phyloP scores from a whole-genome alignment of 2,113 vertebrate species.

The Triplophysa rosa region DNA sequence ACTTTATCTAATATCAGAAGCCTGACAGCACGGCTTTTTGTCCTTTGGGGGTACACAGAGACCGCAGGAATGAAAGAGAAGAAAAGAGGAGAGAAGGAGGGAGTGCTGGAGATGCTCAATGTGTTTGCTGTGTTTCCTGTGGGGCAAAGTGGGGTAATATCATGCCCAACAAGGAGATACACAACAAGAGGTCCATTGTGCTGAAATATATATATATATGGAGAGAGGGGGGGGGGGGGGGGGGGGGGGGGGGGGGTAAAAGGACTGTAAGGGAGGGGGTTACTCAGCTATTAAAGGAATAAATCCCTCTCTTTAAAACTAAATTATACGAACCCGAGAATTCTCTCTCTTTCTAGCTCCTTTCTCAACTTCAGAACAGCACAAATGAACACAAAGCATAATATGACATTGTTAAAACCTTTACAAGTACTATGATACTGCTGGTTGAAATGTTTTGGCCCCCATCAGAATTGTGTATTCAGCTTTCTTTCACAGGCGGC shows the following conservation, averaged over 20 bases:
- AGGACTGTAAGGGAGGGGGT: background rate
- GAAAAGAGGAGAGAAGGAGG: constrained; percentile 1
- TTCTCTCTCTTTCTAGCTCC: background rate
- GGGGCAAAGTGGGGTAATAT: constrained; percentile 29
- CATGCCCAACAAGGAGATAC: background rate
- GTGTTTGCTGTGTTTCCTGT: constrained; percentile 20
- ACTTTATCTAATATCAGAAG: constrained; percentile 29
- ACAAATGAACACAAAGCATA: background rate
- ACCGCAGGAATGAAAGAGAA: constrained; percentile 10
- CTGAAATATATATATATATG: background rate
- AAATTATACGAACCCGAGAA: background rate
- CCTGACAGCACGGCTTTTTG: constrained; percentile 10
- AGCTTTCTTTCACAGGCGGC: too few relatives aligned
- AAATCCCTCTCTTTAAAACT: constrained; percentile 18
- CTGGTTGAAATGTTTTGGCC: background rate
- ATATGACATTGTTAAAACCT: background rate
- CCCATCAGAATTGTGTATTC: too few relatives aligned
- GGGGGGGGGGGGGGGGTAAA: constrained; percentile 11
- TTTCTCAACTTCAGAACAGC: background rate
- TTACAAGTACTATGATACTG: background rate
- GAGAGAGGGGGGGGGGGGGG: constrained; percentile 20
- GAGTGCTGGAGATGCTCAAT: background rate
- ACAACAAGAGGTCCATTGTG: constrained; percentile 33
- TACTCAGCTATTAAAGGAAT: constrained; percentile 20
- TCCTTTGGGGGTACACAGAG: constrained; percentile 13